Conservation (phyloP, 1,140 invertebrate species). For the Holcopasites calliopsidis region DNA sequence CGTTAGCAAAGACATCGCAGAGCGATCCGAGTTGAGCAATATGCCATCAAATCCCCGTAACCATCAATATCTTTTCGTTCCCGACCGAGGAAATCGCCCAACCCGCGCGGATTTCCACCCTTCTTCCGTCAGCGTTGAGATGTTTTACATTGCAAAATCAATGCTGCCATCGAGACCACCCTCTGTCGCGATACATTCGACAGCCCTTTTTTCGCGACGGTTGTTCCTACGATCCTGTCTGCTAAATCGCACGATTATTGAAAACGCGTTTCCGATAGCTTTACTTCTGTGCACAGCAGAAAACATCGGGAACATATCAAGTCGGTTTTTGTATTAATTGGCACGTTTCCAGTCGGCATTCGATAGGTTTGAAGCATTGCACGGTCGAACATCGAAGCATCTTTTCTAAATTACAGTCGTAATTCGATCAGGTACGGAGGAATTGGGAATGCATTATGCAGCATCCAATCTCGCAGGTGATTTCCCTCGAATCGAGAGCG, state of each 20-base stretch:
- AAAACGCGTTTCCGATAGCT: constrained; percentile 70
- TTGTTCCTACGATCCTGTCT: constrained; percentile 57
- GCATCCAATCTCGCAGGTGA: constrained; percentile 67
- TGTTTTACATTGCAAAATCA: constrained; percentile 81
- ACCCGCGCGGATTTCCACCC: constrained; percentile 52
- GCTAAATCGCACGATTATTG: constrained; percentile 78
- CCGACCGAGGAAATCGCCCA: constrained; percentile 49
- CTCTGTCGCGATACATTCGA: constrained; percentile 21
- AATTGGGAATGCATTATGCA: constrained; percentile 69
- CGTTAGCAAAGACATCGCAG: constrained; percentile 77
- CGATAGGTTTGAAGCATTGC: no score
- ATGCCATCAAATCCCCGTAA: constrained; percentile 80
- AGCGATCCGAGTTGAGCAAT: constrained; percentile 77
- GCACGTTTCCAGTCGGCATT: no score
- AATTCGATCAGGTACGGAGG: constrained; percentile 57
- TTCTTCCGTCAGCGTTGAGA: constrained; percentile 68
- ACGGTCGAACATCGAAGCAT: no score
- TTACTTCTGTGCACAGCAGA: background rate
- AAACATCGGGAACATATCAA: constrained; percentile 16
- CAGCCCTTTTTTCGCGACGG: background rate
- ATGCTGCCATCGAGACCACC: constrained; percentile 68
- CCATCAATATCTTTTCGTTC: constrained; percentile 77
- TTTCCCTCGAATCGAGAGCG: constrained; percentile 69
- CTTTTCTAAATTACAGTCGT: background rate
- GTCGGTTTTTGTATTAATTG: constrained; percentile 60